Conservation (phyloP, 1,140 invertebrate genomes). For the Cydia strobilella region DNA sequence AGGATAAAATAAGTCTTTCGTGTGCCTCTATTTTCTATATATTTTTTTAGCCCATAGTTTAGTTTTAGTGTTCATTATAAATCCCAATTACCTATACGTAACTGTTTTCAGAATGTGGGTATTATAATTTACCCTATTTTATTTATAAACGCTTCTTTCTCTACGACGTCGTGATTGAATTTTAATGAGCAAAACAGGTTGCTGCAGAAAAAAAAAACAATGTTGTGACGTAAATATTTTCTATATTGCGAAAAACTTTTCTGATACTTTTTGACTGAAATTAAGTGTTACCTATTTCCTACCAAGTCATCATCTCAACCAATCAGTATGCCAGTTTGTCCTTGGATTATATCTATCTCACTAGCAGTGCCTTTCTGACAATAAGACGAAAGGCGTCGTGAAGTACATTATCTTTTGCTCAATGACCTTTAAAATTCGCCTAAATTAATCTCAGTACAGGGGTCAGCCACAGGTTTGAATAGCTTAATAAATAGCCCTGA, state of each 20-base stretch:
- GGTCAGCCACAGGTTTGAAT: background rate
- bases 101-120: background rate
- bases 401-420: background rate
- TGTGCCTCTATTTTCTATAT: background rate
- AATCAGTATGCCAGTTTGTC: background rate
- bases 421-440: background rate
- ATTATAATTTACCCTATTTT: constrained; percentile 2
- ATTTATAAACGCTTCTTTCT: background rate
- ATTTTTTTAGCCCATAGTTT: background rate
- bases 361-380: background rate
- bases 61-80: background rate
- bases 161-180: constrained; percentile 19
- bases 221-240: background rate
- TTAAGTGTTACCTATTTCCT: background rate
- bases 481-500: background rate
- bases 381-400: background rate
- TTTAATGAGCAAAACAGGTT: constrained; percentile 26
- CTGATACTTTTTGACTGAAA: background rate
- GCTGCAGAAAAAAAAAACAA: background rate
- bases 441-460: background rate
- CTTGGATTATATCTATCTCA: background rate
- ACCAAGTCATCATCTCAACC: too few species aligned
- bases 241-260: background rate
- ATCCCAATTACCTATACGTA: background rate
- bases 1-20: constrained; percentile 35